These are phyloP conservation scores for Danionella dracula DNA, from an alignment of 2,797 vertebrate species.

Conservation along the genomic window DNA sequence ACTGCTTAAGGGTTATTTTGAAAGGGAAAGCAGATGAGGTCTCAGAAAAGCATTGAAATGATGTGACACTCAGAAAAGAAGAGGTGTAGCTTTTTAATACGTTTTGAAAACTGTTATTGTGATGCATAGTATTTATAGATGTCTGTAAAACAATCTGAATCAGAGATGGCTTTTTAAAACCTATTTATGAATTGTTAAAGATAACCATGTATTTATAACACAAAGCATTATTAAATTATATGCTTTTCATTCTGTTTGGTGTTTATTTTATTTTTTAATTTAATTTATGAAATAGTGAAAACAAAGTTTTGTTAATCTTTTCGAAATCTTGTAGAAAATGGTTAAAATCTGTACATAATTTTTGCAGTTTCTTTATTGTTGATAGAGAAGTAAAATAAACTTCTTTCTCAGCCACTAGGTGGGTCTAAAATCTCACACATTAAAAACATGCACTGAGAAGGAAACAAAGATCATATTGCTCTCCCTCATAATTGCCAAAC, in stretches of 20 bases:
- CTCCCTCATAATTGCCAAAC: not conserved
- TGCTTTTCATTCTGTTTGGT: constrained; percentile 42
- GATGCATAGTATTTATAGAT: constrained; percentile 48
- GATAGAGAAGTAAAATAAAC: no score
- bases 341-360: not conserved
- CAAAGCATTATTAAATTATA: constrained; percentile 46
- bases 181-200: constrained; percentile 50
- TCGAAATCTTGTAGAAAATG: no score
- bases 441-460: not conserved
- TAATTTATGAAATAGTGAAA: not conserved
- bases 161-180: constrained; percentile 44
- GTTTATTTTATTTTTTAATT: not conserved
- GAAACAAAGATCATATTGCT: not conserved
- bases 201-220: constrained; percentile 55
- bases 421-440: not conserved
- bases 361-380: no score
- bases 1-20: not conserved
- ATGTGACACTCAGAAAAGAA: constrained; percentile 36
- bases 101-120: constrained; percentile 38
- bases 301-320: no score
- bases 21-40: not conserved
- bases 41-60: not conserved
- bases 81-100: constrained; percentile 16
- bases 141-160: constrained; percentile 46
- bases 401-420: constrained; percentile 20